Evolutionary conservation across 2,888 invertebrate species (phyloP), one percentile per base, ranked within the genome.

Genomic region (Trisateles emortualis): DNA sequence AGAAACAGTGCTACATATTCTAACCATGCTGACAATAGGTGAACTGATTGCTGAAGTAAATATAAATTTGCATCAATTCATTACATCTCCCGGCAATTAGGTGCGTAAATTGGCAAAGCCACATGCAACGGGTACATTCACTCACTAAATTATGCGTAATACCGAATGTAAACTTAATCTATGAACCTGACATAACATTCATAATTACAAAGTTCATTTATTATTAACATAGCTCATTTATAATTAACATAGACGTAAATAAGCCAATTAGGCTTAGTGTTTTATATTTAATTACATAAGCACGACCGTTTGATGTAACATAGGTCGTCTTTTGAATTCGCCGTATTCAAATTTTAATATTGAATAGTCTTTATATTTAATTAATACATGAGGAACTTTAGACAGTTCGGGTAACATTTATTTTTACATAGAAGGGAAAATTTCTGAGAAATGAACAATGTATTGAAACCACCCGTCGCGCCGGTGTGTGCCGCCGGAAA

Each of bases 51-150:
- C 26, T 8, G 26, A 26, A 26, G 13, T 32, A 13, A 13, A 32
- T 32, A 32, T 8, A 32, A 11, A 11, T 32, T 43, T 35, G 24
- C 14, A 52, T 49, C 30, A 45, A 59, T 29, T 62, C 52, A 51
- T 68, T 62, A 56, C 63, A 40, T 30, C 29, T 43, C 33, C 56
- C 43, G 53, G 43, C 58, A 65, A 73, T 73, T 72, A 59, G 57
- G 43, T 55, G 35, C 59, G 45, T 50, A 49, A 53, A 70, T 62
- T 63, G 54, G 46, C 32, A 35, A 55, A 56, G 56, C 64, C 57
- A 38, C 52, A 52, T 56, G 46, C 45, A 55, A 43, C 42, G 44
- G 29, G 48, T 29, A 3, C 14, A 47, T 46, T 53, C 54, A 52
- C 50, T 52, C 41, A 40, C 40, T 49, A 52, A 65, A 65, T 69